Base-by-base conservation (phyloP, 92 coral and sea anemone genomes). In the Epizoanthus fatuus region DNA sequence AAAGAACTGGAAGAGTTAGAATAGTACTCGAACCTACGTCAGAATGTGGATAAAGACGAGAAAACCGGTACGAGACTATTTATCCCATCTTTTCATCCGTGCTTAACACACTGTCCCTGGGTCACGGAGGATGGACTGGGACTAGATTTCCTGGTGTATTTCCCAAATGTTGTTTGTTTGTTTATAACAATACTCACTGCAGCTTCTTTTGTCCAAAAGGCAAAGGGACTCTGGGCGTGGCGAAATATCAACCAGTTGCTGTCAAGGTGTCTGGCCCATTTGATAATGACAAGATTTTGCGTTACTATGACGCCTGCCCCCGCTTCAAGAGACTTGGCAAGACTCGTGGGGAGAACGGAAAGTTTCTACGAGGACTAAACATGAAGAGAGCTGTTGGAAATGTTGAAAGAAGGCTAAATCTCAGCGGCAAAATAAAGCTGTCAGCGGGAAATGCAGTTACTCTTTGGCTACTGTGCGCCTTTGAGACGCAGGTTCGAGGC, bases 161-260 rank as follows among this genome's bases (percentile, higher is more conserved):
- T 29, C 35, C 35, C 2, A 29, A 29, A 29, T 29, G 35, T 14
- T 14, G 5, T 57, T 14, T 17, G 20, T 14, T 57, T 57, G 17
- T 12, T 57, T 13, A 25, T 20, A 62, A 63, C 38, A 29, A 62
- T 15, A 32, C 16, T 39, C 8, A 37, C 2, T 66, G 12, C 35
- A 0, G 42, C n/a, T 5, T 22, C 5, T 54, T 0, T 52, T 14
- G 11, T 51, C 32, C 42, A 29, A 49, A 3, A 77, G 82, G 70
- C 14, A 83, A 68, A 57, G 96, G 99, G 17, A 75, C 90, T 2
- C 76, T 96, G 16, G 94, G 90, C 15, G 35, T 53, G 63, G 75
- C 84, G 5, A 86, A 82, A 25, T 96, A 88, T 49, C 96, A 94
- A 64, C 99, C 99, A 0, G 91, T 96, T 4, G 99, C 95, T 14